These are phyloP conservation scores for Heliocidaris erythrogramma DNA, from an alignment of 35 echinoderm and acorn worm species.

Conservation along the genomic window DNA sequence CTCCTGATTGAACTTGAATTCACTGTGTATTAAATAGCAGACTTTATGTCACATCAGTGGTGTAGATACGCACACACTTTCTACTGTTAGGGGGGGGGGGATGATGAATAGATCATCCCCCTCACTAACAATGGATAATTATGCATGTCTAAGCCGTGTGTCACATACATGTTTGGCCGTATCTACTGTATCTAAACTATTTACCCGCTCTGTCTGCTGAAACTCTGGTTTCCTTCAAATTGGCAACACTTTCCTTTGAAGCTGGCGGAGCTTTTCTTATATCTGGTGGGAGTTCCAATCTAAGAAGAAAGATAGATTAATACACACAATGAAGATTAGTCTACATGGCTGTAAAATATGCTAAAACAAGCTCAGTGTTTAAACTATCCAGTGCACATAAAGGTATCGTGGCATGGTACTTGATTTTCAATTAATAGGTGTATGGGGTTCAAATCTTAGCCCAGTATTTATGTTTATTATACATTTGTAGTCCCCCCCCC, in stretches of 20 bases:
- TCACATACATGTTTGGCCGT: not conserved
- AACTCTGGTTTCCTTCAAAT: not conserved
- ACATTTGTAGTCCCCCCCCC: too few relatives aligned
- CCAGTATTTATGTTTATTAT: too few relatives aligned
- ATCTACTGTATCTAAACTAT: not conserved
- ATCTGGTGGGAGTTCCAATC: slow-evolving; percentile 25
- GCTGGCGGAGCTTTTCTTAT: slow-evolving; percentile 25
- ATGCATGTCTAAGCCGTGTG: not conserved
- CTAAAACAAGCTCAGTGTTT: too few relatives aligned
- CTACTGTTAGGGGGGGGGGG: too few relatives aligned
- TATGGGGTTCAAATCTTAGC: too few relatives aligned
- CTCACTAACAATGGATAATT: too few relatives aligned
- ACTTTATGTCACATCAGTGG: not conserved
- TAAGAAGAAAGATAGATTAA: not conserved
- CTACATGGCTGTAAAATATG: not conserved
- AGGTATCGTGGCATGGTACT: not conserved
- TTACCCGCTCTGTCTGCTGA: slow-evolving; percentile 19
- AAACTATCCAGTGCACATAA: too few relatives aligned
- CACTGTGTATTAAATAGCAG: not conserved
- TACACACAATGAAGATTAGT: not conserved
- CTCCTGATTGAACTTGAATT: too few relatives aligned
- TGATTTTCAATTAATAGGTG: not conserved
- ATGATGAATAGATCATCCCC: too few relatives aligned
- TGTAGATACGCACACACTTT: not conserved
- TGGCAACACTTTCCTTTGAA: slow-evolving; percentile 30